Base-by-base conservation (phyloP, 2,888 invertebrate species). In the Drosophila siamana region DNA sequence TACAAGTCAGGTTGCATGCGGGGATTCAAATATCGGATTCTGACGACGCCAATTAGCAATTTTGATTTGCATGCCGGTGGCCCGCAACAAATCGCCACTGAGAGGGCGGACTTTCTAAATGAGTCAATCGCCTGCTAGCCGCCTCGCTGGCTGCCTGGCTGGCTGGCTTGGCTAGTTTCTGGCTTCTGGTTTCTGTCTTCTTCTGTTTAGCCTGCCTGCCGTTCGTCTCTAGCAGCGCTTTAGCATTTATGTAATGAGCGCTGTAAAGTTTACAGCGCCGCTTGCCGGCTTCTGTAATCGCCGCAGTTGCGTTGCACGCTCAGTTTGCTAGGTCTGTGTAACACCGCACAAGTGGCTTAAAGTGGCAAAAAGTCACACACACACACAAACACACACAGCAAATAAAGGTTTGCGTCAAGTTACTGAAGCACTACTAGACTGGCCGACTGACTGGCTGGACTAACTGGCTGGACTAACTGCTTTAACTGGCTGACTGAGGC, bases 221-320 rank as follows among this genome's bases (percentile, higher is more conserved):
- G 30, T 6, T 30, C 30, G 22, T n/a, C 30, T 36, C 19, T 77
- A 66, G 78, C 71, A 63, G 67, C 46, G 51, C 11, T 28, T 54
- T 63, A 70, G 73, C 69, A 64, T 77, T 75, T 48, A 79, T 88
- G 83, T 83, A 88, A 83, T 57, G 54, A 4, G 16, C 51, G 63
- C 79, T 80, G 80, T 80, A 83, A 80, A 68, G 43, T 75, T 82
- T 88, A 84, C 83, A 84, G 88, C 54, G 72, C 68, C 67, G 57
- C 52, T 38, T 46, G 51, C 41, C 71, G 66, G 66, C 57, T 56
- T 51, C 40, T 30, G 40, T 40, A 41, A 15, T 52, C 3, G 19
- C 19, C 3, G 19, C 19, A 19, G 19, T 3, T 3, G 46, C 38
- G 26, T 28, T 9, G n/a, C n/a, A 28, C 1, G 16, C 13, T 24